Percentiles rank a stretch among this genome's conserved stretches.
phyloP scores from a whole-genome alignment of 2,888 invertebrate species.

The Yponomeuta sedellus region DNA sequence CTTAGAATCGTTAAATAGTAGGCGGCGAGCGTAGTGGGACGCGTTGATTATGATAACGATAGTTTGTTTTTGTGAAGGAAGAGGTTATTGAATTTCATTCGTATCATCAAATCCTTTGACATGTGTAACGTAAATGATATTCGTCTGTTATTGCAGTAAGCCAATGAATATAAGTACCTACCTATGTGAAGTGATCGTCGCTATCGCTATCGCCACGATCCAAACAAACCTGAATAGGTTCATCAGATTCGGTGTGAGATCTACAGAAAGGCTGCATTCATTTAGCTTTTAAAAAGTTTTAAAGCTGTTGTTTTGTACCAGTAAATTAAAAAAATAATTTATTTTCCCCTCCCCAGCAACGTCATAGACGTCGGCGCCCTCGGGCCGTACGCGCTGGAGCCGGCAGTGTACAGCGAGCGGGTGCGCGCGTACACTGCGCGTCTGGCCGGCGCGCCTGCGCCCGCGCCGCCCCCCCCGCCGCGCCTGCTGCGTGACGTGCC shows the following conservation, averaged over 20 bases:
- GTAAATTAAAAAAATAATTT: background rate
- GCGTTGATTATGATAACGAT: background rate
- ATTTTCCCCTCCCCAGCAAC: conserved; percentile 76
- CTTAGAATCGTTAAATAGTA: too few relatives aligned
- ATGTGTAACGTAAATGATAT: background rate
- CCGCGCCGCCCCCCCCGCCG: conserved; percentile 42
- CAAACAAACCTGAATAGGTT: background rate
- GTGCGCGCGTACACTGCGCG: conserved; percentile 80
- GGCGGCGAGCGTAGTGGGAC: too few relatives aligned
- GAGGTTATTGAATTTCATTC: background rate
- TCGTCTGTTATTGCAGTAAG: background rate
- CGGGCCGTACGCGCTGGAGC: conserved; percentile 91
- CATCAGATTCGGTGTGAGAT: background rate
- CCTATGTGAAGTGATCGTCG: too few relatives aligned
- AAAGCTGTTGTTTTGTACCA: too few relatives aligned
- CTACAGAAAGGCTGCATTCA: too few relatives aligned
- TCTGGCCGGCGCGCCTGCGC: conserved; percentile 39
- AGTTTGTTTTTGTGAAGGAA: background rate
- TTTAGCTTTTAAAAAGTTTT: too few relatives aligned
- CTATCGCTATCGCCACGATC: too few relatives aligned
- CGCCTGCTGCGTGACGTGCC: conserved; percentile 84
- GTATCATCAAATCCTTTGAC: background rate
- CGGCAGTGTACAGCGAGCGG: conserved; percentile 91
- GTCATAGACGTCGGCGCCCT: conserved; percentile 96
- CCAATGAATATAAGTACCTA: background rate